Evolutionary conservation across 2,888 invertebrate species (phyloP), one percentile per base, ranked within the genome.

Genomic region (Tetrapedia diversipes): DNA sequence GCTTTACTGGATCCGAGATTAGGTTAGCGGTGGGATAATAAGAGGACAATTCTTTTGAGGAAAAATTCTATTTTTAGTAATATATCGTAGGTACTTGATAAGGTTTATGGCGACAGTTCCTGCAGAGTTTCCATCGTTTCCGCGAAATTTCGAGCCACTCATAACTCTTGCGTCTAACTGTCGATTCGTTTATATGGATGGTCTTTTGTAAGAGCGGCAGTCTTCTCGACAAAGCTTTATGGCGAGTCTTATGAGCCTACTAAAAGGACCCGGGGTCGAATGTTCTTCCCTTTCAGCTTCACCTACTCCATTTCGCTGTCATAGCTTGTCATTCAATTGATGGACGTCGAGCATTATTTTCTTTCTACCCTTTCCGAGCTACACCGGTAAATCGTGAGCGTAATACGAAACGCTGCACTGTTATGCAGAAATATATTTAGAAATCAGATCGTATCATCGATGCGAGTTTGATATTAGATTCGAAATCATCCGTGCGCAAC

Each of bases 181-280:
- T 57, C 57, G 57, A 57, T 57, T 57, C 57, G 57, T 57, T 57
- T 57, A 27, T 57, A 57, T 14, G 57, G 27, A 57, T 41, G 57
- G 41, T 7, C 19, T 41, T 27, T 22, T 27, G n/a, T 14, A 41
- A n/a, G 27, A 41, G 22, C 11, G 14, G 41, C 8, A n/a, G 39
- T 57, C 37, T 41, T 6, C n/a, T 19, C 16, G 34, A 16, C n/a
- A 27, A 57, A 57, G 57, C 57, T 57, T 57, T 41, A n/a, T 14
- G n/a, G 41, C n/a, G 27, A 41, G 27, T 14, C 27, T 29, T 41
- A 41, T 27, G 27, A 57, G 27, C n/a, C 2, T 24, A 14, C 11
- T 24, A 14, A 4, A 29, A 10, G 3, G 16, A 22, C 14, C n/a
- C 14, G 16, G n/a, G 0, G n/a, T n/a, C n/a, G 16, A n/a, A 24